Percentiles rank a stretch among this genome's conserved stretches.
Conservation (phyloP, 2,113 vertebrate genomes). For the Ptilonorhynchus violaceus region DNA sequence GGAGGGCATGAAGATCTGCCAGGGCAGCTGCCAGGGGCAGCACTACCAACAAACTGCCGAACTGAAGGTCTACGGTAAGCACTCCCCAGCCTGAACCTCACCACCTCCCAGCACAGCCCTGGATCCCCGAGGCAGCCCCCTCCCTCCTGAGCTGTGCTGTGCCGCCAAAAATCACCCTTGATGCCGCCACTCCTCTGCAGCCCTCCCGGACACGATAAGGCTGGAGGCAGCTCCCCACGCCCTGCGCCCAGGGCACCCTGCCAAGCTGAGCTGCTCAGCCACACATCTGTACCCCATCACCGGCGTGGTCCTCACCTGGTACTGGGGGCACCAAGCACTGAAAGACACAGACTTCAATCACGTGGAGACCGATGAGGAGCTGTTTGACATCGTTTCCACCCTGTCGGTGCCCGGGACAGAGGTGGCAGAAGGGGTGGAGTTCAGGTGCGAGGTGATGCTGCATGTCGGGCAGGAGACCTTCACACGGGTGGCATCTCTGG, state of each 20-base stretch:
- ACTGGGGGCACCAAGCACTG: not conserved
- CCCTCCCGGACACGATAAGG: slow-evolving; percentile 59
- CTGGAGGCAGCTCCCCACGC: not conserved
- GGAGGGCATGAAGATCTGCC: slow-evolving; percentile 48
- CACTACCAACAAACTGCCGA: not conserved
- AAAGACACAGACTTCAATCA: accelerated
- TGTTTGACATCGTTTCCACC: not conserved
- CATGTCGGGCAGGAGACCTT: not conserved
- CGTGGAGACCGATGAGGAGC: not conserved
- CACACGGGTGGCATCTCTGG: not conserved
- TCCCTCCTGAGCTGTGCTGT: not conserved
- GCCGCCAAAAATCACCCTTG: not conserved
- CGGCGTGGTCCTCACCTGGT: slow-evolving; percentile 34
- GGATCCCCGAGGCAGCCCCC: accelerated
- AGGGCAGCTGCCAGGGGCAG: not conserved
- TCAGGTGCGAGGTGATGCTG: slow-evolving; percentile 59
- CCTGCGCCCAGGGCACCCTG: not conserved
- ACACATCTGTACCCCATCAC: accelerated
- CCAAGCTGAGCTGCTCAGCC: slow-evolving; percentile 38
- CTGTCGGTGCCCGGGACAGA: not conserved
- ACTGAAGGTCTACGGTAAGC: slow-evolving; percentile 67
- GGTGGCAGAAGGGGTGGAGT: not conserved
- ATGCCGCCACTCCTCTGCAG: not conserved
- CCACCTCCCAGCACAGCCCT: not conserved
- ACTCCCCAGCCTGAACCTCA: accelerated